phyloP scores from a whole-genome alignment of 92 coral and sea anemone genomes.

The Isaurus tuberculatus region DNA sequence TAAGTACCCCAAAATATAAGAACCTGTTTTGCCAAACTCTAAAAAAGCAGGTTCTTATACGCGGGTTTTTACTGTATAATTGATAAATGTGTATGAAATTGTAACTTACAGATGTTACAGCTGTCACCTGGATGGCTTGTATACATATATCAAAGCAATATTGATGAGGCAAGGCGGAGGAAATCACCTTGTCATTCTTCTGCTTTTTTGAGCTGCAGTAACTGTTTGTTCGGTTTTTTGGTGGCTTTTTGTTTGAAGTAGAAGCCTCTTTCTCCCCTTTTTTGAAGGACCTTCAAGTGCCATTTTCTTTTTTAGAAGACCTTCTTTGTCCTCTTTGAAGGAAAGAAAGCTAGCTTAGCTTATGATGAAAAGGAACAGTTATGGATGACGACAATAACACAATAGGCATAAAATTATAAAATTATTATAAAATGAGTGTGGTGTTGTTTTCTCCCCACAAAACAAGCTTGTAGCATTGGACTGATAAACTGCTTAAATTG shows the following conservation, averaged over 20 bases:
- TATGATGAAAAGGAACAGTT: background rate
- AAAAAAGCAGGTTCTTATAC: too few species aligned
- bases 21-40: too few species aligned
- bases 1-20: too few species aligned
- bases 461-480: conserved; percentile 25
- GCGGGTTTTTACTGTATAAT: too few species aligned
- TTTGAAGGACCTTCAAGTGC: conserved; percentile 36
- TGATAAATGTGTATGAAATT: too few species aligned
- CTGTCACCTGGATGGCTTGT: background rate
- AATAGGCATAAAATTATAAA: background rate
- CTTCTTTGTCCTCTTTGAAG: conserved; percentile 22
- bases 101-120: background rate
- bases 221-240: background rate
- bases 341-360: background rate
- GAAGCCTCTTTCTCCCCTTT: background rate
- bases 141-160: background rate
- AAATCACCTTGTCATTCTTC: conserved; percentile 18
- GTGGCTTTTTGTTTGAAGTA: conserved; percentile 10
- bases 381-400: background rate
- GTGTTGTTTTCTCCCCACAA: background rate
- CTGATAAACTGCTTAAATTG: conserved; percentile 7
- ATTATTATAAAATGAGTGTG: background rate
- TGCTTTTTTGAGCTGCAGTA: conserved; percentile 3
- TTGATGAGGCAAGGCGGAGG: too few species aligned
- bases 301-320: conserved; percentile 12